Percentiles rank a stretch among this genome's conserved stretches.
Conservation (phyloP, 2,113 vertebrate species). For the Aythya baeri region DNA sequence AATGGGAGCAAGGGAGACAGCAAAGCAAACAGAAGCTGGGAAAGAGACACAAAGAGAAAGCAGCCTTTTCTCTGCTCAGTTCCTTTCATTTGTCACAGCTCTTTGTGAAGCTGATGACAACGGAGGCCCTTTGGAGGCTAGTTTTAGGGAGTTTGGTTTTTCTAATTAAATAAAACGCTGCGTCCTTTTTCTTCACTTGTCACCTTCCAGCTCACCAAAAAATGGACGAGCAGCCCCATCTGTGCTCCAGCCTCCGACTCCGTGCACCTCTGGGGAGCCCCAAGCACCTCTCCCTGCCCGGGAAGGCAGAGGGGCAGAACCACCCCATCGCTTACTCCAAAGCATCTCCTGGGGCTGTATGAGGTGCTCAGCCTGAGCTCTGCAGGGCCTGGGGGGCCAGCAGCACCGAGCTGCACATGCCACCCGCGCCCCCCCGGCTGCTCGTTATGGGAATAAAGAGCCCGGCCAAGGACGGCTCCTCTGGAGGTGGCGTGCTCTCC, state of each 20-base stretch:
- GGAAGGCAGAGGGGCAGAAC: neutral
- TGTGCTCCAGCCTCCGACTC: neutral
- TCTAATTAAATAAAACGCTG: conserved; percentile 65
- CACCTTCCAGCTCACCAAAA: conserved; percentile 17
- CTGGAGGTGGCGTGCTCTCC: conserved; percentile 19
- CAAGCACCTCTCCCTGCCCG: neutral
- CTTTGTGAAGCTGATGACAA: conserved; percentile 80
- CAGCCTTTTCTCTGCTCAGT: conserved; percentile 73
- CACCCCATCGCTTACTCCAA: neutral
- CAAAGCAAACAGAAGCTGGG: conserved; percentile 85
- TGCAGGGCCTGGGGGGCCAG: neutral
- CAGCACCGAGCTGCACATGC: neutral
- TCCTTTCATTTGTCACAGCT: conserved; percentile 82
- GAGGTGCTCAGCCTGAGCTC: rapidly evolving
- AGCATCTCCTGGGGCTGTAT: rapidly evolving
- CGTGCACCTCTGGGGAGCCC: neutral
- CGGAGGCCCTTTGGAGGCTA: conserved; percentile 74
- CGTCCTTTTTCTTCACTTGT: conserved; percentile 67
- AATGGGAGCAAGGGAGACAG: conserved; percentile 85
- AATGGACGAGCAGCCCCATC: conserved; percentile 16
- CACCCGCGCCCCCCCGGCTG: neutral
- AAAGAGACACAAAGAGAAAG: conserved; percentile 83
- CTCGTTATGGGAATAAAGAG: conserved; percentile 31
- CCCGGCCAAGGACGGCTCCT: neutral
- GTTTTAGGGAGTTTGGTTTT: conserved; percentile 73